Evolutionary conservation across 2,113 vertebrate species (phyloP).

Genomic region (Oryzias celebensis): DNA sequence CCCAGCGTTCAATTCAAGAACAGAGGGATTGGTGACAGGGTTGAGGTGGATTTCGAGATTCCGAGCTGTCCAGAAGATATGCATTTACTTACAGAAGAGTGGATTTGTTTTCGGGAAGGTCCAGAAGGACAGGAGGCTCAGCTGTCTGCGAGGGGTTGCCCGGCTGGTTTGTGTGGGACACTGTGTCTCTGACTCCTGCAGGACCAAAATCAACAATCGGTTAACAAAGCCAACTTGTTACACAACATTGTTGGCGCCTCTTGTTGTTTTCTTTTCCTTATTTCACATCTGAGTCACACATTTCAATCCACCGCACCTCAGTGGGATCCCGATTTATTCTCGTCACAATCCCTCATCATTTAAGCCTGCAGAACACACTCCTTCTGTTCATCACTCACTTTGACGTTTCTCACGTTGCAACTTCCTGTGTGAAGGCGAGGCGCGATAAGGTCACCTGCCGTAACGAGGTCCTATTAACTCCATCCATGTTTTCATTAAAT

Average conservation of each 20-base stretch:
- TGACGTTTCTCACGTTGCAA: slow-evolving; percentile 7
- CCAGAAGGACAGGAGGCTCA: slow-evolving; percentile 85
- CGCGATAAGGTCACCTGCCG: slow-evolving; percentile 36
- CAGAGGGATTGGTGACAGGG: not conserved
- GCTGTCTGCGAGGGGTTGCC: slow-evolving; percentile 74
- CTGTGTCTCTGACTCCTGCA: slow-evolving; percentile 89
- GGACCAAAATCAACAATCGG: slow-evolving; percentile 34
- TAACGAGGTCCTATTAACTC: slow-evolving; percentile 51
- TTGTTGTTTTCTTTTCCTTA: not conserved
- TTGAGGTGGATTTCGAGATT: not conserved
- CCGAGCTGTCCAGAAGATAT: not conserved
- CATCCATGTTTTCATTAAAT: slow-evolving; percentile 45
- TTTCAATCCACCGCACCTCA: slow-evolving; percentile 5
- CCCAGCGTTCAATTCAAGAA: slow-evolving; percentile 1
- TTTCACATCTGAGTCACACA: slow-evolving; percentile 2
- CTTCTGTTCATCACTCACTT: not conserved
- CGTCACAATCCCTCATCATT: not conserved
- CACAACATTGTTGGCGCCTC: not conserved
- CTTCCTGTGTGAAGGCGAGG: slow-evolving; percentile 13
- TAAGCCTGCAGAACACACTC: slow-evolving; percentile 6
- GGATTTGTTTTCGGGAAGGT: slow-evolving; percentile 86
- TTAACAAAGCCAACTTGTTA: not conserved
- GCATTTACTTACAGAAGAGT: slow-evolving; percentile 82
- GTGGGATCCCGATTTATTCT: not conserved
- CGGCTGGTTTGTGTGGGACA: slow-evolving; percentile 86